These are phyloP conservation scores for Patagioenas fasciata DNA, from an alignment of 2,113 vertebrate species.

Conservation along the genomic window DNA sequence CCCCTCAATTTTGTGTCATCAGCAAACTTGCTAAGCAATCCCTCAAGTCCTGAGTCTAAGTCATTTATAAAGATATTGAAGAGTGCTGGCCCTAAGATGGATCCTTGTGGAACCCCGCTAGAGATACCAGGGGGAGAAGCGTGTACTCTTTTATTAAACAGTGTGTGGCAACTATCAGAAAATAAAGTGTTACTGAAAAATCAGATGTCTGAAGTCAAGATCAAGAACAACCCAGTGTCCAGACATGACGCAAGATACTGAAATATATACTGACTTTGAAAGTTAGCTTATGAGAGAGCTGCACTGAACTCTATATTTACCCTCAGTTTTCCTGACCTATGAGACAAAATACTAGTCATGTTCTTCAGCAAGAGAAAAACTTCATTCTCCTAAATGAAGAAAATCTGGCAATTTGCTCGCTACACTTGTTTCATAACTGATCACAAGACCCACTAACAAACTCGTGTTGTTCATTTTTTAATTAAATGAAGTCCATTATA, in stretches of 20 bases:
- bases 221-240: neutral
- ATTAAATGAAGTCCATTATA: slow-evolving; percentile 25
- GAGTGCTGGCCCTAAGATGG: too few relatives aligned
- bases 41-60: too few relatives aligned
- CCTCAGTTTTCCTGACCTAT: neutral
- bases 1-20: too few relatives aligned
- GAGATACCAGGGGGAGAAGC: rapidly evolving
- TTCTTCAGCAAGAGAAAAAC: neutral
- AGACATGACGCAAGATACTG: neutral
- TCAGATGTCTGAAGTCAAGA: neutral
- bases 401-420: neutral
- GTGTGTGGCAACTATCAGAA: neutral
- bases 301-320: neutral
- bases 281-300: neutral
- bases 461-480: neutral
- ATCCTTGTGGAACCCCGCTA: too few relatives aligned
- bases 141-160: neutral
- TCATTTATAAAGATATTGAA: too few relatives aligned
- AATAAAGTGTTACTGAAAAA: neutral
- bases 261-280: neutral
- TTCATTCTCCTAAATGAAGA: neutral
- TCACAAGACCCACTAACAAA: neutral
- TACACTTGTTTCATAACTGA: neutral
- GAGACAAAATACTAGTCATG: neutral
- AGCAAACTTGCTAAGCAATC: too few relatives aligned